These are phyloP conservation scores for Phrynocephalus forsythii DNA, from an alignment of 2,797 vertebrate species.

Conservation along the genomic window DNA sequence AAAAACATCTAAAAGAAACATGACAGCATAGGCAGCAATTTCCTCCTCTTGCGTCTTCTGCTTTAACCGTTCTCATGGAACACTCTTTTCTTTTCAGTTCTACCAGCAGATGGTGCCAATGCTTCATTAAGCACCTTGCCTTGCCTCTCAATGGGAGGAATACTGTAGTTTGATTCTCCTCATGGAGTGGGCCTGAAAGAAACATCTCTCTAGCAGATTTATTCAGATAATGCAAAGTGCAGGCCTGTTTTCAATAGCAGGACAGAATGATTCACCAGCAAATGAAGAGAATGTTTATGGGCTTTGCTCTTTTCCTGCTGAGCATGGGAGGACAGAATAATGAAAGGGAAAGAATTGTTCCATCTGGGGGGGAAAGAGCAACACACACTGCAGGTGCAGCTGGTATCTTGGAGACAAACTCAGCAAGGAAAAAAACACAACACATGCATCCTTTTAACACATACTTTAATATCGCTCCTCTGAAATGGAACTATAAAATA, in stretches of 20 bases:
- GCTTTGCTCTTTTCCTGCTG: fast-evolving
- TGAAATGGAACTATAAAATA: neutral
- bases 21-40: neutral
- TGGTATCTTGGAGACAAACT: neutral
- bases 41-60: neutral
- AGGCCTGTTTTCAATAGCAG: conserved; percentile 14
- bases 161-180: neutral
- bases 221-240: neutral
- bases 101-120: conserved; percentile 74
- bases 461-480: neutral
- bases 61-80: neutral
- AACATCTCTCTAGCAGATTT: neutral
- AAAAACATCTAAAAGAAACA: neutral
- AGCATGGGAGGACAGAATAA: fast-evolving
- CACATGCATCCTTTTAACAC: neutral
- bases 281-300: conserved; percentile 13
- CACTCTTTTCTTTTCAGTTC: fast-evolving
- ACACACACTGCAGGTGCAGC: neutral
- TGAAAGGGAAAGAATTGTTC: neutral
- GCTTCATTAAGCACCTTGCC: conserved; percentile 45
- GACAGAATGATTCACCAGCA: neutral
- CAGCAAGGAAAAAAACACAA: neutral
- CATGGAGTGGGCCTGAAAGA: neutral
- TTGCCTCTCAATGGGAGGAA: fast-evolving
- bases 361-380: conserved; percentile 9